Percentiles rank a stretch among this genome's conserved stretches.
Conservation (phyloP, 2,797 vertebrate genomes). For the Coregonus suidteri region DNA sequence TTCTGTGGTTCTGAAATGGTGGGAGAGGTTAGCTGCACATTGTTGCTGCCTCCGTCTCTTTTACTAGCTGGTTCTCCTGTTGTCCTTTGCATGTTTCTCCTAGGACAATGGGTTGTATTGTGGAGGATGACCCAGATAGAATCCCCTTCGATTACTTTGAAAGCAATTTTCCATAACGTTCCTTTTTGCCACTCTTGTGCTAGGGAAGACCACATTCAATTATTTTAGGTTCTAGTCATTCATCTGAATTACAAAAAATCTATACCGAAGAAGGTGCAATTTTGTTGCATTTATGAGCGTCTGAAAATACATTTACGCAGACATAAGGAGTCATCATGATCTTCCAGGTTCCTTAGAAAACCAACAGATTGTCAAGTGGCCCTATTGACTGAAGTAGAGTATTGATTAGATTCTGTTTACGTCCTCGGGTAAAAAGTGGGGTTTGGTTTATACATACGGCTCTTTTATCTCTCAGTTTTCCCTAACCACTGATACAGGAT, state of each 20-base stretch:
- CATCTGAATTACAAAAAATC: background rate
- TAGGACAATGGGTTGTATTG: background rate
- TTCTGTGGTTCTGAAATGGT: conserved; percentile 31
- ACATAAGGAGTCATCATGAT: background rate
- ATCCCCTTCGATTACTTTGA: background rate
- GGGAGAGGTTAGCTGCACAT: conserved; percentile 22
- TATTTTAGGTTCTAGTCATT: background rate
- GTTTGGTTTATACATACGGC: no score
- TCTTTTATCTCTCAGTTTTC: no score
- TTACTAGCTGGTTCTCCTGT: background rate
- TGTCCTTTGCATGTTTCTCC: background rate
- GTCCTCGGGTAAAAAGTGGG: no score
- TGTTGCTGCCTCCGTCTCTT: conserved; percentile 40
- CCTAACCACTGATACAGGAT: no score
- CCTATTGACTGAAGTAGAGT: background rate
- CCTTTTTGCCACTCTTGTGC: background rate
- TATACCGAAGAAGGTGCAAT: background rate
- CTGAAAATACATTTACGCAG: background rate
- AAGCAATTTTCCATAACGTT: background rate
- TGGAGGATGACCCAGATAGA: background rate
- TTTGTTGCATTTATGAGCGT: background rate
- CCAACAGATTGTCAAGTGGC: background rate
- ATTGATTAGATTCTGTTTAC: background rate
- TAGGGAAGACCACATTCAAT: background rate
- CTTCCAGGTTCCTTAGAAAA: background rate